Evolutionary conservation across 2,888 invertebrate genomes (phyloP).

Genomic region (Allygus modestus): DNA sequence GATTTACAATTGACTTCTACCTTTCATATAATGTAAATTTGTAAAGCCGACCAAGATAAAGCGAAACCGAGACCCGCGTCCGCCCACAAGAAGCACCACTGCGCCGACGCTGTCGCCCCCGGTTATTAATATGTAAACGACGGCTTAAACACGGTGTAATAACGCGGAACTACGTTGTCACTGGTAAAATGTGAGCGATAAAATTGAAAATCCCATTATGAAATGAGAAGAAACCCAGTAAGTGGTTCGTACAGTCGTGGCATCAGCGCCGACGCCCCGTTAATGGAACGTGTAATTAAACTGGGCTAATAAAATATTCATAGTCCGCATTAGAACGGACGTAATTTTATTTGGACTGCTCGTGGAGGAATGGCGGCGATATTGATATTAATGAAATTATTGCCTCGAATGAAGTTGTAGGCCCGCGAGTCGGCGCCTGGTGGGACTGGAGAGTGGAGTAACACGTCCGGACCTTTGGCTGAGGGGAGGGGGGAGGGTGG

Average conservation of each 20-base stretch:
- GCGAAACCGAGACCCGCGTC: background rate
- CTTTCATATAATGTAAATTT: too few relatives aligned
- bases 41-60: too few relatives aligned
- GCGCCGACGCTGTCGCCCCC: background rate
- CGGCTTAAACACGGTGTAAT: slow-evolving; percentile 22
- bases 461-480: too few relatives aligned
- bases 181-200: slow-evolving; percentile 48
- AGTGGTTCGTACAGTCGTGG: slow-evolving; percentile 10
- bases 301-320: slow-evolving; percentile 43
- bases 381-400: slow-evolving; percentile 51
- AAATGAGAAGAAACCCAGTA: slow-evolving; percentile 9
- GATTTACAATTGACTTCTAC: too few relatives aligned
- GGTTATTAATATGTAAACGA: slow-evolving; percentile 35
- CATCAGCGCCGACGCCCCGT: background rate
- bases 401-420: slow-evolving; percentile 19
- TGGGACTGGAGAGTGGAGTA: too few relatives aligned
- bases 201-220: slow-evolving; percentile 51
- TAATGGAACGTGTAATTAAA: slow-evolving; percentile 42
- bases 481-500: too few relatives aligned
- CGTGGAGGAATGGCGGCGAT: slow-evolving; percentile 29
- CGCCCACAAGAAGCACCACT: background rate
- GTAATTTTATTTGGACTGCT: slow-evolving; percentile 50
- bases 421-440: background rate
- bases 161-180: slow-evolving; percentile 46
- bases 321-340: slow-evolving; percentile 42